These are phyloP conservation scores for Leguminivora glycinivorella DNA, from an alignment of 1,140 invertebrate genomes.

Conservation along the genomic window DNA sequence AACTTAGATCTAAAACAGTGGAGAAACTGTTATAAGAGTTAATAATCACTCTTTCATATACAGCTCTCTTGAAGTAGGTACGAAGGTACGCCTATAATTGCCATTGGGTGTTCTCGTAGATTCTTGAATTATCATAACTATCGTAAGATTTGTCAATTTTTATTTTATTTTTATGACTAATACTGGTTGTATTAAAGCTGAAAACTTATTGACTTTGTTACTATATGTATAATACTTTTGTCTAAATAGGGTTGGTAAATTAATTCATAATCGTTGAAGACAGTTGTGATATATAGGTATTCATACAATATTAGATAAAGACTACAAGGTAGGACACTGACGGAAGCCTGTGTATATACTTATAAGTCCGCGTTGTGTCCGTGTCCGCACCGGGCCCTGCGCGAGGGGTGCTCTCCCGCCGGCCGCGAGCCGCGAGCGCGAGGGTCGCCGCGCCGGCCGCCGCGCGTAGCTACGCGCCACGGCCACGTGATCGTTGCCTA, in stretches of 20 bases:
- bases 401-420: too few species aligned
- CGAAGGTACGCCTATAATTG: background rate
- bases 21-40: constrained; percentile 8
- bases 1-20: constrained; percentile 17
- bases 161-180: background rate
- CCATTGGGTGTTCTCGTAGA: background rate
- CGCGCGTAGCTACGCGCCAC: too few species aligned
- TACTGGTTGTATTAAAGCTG: constrained; percentile 3
- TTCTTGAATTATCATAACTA: background rate
- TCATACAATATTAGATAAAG: background rate
- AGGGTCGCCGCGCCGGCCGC: too few species aligned
- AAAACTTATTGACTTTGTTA: constrained; percentile 6
- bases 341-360: too few species aligned
- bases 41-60: constrained; percentile 11
- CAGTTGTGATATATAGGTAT: background rate
- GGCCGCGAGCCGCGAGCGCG: too few species aligned
- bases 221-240: background rate
- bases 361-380: too few species aligned
- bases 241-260: background rate
- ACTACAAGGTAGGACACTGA: background rate
- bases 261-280: background rate
- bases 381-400: too few species aligned
- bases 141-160: background rate
- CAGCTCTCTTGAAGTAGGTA: constrained; percentile 17
- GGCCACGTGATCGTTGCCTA: too few species aligned